Evolutionary conservation across 2,797 vertebrate genomes (phyloP), one percentile per base, ranked within the genome.

Genomic region (Channa striata): DNA sequence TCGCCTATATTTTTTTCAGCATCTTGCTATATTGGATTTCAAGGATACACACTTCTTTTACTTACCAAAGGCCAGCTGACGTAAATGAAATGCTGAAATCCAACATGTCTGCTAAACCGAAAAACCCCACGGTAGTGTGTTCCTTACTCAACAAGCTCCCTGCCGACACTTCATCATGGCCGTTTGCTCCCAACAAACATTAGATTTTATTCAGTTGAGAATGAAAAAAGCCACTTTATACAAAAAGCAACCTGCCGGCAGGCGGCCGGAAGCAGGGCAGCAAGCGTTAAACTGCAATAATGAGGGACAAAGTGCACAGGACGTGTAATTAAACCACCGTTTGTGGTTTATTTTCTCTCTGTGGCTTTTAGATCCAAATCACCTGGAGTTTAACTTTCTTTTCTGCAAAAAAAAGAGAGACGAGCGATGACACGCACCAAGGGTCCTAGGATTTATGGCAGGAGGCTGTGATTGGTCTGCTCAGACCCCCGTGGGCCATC

Each of bases 131-230:
- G 58, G 43, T 48, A 5, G 13, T 39, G 17, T 59, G 14, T 34
- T n/a, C 25, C 52, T 57, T 25, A 20, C 40, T 48, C 40, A 30
- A 34, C 6, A 0, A 50, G 43, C 37, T 39, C 54, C 10, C 13
- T 21, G 16, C 19, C 52, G 36, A 17, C n/a, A 53, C 50, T 33
- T 50, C 13, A 42, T 34, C 5, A 30, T 0, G 1, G 39, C 21
- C 9, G 36, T 60, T 34, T 9, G 2, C 50, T 10, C 3, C 17
- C 37, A 34, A 23, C 16, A 56, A 56, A 48, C 17, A 57, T 11
- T 42, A 13, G 14, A 11, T 34, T 73, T 60, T 9, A 17, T 70
- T 70, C 13, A 33, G n/a, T 19, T 6, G 11, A 51, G 13, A 58
- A 51, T 36, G n/a, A 56, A 19, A 74, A 14, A 66, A 57, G 57